phyloP scores from a whole-genome alignment of 2,113 vertebrate species.

The Colius striatus region DNA sequence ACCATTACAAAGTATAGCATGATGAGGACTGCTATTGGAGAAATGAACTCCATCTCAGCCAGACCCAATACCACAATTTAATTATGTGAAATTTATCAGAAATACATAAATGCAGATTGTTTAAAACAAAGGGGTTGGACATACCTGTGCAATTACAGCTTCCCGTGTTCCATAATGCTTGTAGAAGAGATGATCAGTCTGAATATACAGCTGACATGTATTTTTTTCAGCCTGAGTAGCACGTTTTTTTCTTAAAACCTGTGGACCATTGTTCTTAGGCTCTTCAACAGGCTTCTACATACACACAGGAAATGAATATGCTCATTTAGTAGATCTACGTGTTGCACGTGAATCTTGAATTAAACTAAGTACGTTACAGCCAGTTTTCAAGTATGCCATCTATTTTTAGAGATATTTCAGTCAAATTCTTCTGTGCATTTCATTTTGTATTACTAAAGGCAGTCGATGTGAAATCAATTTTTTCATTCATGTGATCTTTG shows the following conservation, averaged over 20 bases:
- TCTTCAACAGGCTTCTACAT: slow-evolving; percentile 69
- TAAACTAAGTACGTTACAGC: neutral
- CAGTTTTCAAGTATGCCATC: neutral
- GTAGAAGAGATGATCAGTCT: slow-evolving; percentile 94
- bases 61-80: neutral
- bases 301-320: neutral
- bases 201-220: slow-evolving; percentile 95
- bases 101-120: neutral
- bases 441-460: neutral
- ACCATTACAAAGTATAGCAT: no score
- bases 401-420: neutral
- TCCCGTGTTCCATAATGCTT: slow-evolving; percentile 88
- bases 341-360: neutral
- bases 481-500: neutral
- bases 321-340: neutral
- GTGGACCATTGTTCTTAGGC: slow-evolving; percentile 71
- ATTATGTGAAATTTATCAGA: neutral
- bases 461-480: neutral
- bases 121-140: neutral
- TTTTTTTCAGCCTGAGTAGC: slow-evolving; percentile 89
- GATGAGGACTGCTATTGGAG: no score
- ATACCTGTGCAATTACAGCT: slow-evolving; percentile 95
- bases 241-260: slow-evolving; percentile 88
- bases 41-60: no score
- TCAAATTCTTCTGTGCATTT: neutral